A percentile compares a stretch with the other conserved stretches of the same genome.
These are phyloP conservation scores for Drosophila diplacantha DNA, from an alignment of 2,888 invertebrate genomes.

Conservation along the genomic window DNA sequence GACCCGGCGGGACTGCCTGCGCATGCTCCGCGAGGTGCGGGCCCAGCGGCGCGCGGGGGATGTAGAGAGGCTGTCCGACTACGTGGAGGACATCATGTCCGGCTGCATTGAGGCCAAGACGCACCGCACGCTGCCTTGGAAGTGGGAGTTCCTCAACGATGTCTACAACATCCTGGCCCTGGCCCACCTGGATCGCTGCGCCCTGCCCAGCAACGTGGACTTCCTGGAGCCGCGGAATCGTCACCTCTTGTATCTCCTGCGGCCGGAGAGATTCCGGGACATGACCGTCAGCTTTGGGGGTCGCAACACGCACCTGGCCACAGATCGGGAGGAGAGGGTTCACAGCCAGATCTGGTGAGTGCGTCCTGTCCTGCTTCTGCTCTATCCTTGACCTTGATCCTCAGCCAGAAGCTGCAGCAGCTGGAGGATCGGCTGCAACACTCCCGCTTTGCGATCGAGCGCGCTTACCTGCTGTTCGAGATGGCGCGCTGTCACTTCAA, in stretches of 20 bases:
- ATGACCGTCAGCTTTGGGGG: constrained; percentile 41
- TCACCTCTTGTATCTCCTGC: constrained; percentile 48
- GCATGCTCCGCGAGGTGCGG: constrained; percentile 62
- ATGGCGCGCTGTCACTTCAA: constrained; percentile 64
- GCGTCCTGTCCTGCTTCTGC: too few species aligned
- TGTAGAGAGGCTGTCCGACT: constrained; percentile 60
- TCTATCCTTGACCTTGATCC: too few species aligned
- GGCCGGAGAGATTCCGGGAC: constrained; percentile 58
- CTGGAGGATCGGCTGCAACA: constrained; percentile 64
- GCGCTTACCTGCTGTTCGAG: constrained; percentile 65
- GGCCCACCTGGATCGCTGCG: constrained; percentile 65
- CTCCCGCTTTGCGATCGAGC: constrained; percentile 67
- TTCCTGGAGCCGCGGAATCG: constrained; percentile 42
- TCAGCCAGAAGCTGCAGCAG: constrained; percentile 57
- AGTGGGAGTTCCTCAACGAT: constrained; percentile 74
- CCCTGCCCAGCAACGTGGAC: constrained; percentile 39
- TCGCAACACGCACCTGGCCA: constrained; percentile 41
- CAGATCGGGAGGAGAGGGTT: constrained; percentile 22
- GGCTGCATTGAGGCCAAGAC: constrained; percentile 70
- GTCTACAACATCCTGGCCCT: constrained; percentile 73
- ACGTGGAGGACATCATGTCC: constrained; percentile 71
- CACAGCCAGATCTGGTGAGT: constrained; percentile 26
- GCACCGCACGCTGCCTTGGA: constrained; percentile 74
- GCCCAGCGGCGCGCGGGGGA: constrained; percentile 47
- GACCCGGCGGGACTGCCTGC: constrained; percentile 70